Base-by-base conservation (phyloP, 2,113 vertebrate genomes). In the Cyprinodon tularosa region DNA sequence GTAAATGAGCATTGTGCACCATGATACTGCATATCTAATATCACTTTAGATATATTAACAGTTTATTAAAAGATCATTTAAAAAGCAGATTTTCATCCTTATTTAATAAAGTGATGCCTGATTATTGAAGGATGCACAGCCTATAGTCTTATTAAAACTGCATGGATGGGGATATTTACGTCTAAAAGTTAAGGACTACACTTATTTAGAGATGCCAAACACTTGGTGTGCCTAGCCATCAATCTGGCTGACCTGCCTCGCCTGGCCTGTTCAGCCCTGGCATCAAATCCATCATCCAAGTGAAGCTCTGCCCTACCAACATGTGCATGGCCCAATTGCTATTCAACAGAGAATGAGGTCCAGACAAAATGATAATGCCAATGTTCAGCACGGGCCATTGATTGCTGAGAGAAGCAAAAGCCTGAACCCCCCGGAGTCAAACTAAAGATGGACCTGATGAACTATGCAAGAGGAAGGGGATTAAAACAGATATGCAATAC, bases 331-430 rank as follows among this genome's bases (percentile, higher is more conserved):
- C 17, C 37, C 37, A 63, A 85, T 86, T 86, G 75, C 68, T 79
- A 91, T 93, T 89, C 84, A 70, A 29, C 1, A 12, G 68, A 66
- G 68, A 80, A 66, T 45, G n/a, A 44, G 62, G 44, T 64, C 71
- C 61, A 69, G 61, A 72, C 80, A 75, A 71, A 67, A 80, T 82
- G 83, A 88, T 85, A 84, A 77, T 66, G 75, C 79, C 82, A 60
- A 63, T 71, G 68, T 82, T 82, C 63, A 66, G 70, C 80, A 71
- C 73, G 70, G 71, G 48, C 75, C 72, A 90, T 81, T 77, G 89
- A 90, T 90, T 76, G 79, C 84, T 69, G 72, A 85, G 71, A 72
- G 71, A 61, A 69, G 86, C 84, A 77, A 71, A 82, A 68, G 47
- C 62, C 81, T 50, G 20, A 63, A 29, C 29, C 29, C 29, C 50